These are phyloP conservation scores for Noctua comes DNA, from an alignment of 2,888 invertebrate genomes.

Conservation along the genomic window DNA sequence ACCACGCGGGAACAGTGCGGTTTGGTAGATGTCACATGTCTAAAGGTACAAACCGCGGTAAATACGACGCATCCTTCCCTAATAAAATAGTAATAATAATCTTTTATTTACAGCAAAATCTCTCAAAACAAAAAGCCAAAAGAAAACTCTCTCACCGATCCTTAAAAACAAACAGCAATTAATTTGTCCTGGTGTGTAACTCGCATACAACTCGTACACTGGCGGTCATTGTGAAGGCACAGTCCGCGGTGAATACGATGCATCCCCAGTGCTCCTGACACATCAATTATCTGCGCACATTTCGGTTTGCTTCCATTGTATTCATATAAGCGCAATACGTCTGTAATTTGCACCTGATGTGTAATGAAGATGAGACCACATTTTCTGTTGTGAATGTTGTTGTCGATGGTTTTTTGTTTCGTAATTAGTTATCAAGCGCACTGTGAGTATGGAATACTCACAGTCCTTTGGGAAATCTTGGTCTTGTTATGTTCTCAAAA, in stretches of 20 bases:
- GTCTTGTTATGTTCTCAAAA: neutral
- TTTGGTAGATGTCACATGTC: too few species aligned
- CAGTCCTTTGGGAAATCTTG: neutral
- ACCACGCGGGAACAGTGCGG: too few species aligned
- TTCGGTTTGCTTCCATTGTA: conserved; percentile 68
- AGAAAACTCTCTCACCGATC: conserved; percentile 3
- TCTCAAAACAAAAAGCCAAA: conserved; percentile 1
- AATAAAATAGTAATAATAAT: neutral
- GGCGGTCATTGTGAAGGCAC: conserved; percentile 58
- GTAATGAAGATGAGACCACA: conserved; percentile 41
- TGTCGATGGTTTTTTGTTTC: neutral
- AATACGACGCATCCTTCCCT: neutral
- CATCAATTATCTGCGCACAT: conserved; percentile 76
- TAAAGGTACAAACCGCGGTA: neutral
- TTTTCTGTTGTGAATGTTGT: conserved; percentile 14
- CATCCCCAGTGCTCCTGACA: conserved; percentile 73
- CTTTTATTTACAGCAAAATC: neutral
- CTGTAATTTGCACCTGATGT: conserved; percentile 55
- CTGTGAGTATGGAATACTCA: too few species aligned
- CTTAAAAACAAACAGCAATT: conserved; percentile 41
- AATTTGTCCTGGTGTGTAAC: conserved; percentile 59
- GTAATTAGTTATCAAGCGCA: neutral
- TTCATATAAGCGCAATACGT: conserved; percentile 56
- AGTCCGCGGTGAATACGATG: conserved; percentile 61
- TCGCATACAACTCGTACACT: conserved; percentile 52